These are phyloP conservation scores for Channa maculata DNA, from an alignment of 2,113 vertebrate genomes.

Conservation along the genomic window DNA sequence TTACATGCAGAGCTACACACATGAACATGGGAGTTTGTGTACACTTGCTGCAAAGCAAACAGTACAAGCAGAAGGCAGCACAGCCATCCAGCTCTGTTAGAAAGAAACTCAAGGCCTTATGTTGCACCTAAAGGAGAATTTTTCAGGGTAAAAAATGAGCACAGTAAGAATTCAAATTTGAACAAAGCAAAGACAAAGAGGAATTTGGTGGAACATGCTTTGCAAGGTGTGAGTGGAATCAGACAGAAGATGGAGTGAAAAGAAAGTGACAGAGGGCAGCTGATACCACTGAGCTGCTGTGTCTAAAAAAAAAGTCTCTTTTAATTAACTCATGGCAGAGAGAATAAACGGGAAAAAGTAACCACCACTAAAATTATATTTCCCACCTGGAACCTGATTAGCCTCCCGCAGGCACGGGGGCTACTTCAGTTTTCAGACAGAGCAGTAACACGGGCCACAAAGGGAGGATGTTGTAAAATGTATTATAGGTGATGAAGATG, in stretches of 20 bases:
- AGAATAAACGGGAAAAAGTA: slow-evolving; percentile 52
- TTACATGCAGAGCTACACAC: slow-evolving; percentile 38
- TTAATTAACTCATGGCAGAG: slow-evolving; percentile 68
- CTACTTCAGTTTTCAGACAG: slow-evolving; percentile 42
- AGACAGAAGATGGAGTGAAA: slow-evolving; percentile 35
- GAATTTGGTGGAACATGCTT: not conserved
- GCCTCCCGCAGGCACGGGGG: slow-evolving; percentile 33
- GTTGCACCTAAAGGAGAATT: not conserved
- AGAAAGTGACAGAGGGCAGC: slow-evolving; percentile 43
- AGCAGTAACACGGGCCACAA: not conserved
- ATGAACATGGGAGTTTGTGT: slow-evolving; percentile 17
- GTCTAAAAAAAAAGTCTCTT: slow-evolving; percentile 55
- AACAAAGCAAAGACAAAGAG: not conserved
- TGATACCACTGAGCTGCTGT: slow-evolving; percentile 53
- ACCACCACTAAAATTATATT: slow-evolving; percentile 60
- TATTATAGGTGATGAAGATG: too few species aligned
- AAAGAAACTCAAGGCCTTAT: not conserved
- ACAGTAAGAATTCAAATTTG: slow-evolving; percentile 9
- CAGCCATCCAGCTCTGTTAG: slow-evolving; percentile 3
- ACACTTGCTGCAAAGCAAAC: not conserved
- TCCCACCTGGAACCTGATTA: slow-evolving; percentile 58
- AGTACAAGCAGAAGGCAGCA: slow-evolving; percentile 10
- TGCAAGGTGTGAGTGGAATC: slow-evolving; percentile 38
- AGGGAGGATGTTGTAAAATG: not conserved
- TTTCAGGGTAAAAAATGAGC: slow-evolving; percentile 4